phyloP scores from a whole-genome alignment of 2,113 vertebrate species.

The Tachysurus vachellii region DNA sequence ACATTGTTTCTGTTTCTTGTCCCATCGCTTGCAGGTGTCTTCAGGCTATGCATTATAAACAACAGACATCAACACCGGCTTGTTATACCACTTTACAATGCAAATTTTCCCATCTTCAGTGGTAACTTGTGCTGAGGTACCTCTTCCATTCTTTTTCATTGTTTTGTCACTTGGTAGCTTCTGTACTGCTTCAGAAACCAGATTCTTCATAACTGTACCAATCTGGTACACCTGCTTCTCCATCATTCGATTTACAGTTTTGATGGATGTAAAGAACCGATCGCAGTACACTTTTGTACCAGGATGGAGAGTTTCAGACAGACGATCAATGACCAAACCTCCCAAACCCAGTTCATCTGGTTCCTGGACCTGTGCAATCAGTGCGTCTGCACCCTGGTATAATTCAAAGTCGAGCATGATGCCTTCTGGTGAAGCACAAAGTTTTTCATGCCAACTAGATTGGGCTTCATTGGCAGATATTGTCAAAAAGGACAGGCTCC shows the following conservation, averaged over 20 bases:
- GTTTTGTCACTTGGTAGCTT: no score
- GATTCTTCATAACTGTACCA: no score
- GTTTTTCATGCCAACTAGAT: slow-evolving; percentile 35
- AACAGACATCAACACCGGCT: neutral
- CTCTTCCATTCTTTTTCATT: no score
- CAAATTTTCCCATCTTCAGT: no score
- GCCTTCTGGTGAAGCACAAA: slow-evolving; percentile 40
- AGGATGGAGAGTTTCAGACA: no score
- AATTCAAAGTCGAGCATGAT: slow-evolving; percentile 42
- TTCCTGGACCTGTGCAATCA: neutral
- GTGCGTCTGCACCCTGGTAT: slow-evolving; percentile 31
- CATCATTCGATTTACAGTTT: no score
- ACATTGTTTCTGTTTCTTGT: no score
- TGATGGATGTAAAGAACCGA: neutral
- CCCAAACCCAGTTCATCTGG: slow-evolving; percentile 10
- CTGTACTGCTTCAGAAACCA: no score
- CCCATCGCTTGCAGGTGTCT: neutral
- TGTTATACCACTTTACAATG: neutral
- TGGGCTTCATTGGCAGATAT: slow-evolving; percentile 40
- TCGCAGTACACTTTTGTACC: slow-evolving; percentile 11
- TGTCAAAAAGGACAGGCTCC: slow-evolving; percentile 30
- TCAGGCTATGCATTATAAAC: neutral
- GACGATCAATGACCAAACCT: slow-evolving; percentile 28
- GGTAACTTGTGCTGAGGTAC: no score
- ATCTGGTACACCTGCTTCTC: no score